Conservation (phyloP, 92 coral and sea anemone genomes). For the Phymanthus crucifer region DNA sequence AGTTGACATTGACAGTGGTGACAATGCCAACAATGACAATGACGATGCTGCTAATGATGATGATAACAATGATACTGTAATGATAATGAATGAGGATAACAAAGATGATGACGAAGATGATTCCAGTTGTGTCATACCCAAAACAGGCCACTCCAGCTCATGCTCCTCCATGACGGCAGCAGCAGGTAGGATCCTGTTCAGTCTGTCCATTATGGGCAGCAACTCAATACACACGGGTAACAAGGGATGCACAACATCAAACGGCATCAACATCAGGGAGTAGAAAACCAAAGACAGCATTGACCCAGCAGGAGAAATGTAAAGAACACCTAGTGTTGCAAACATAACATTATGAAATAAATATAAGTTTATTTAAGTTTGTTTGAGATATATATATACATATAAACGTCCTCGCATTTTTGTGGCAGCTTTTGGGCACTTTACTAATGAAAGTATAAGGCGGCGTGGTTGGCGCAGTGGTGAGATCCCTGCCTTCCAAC, state of each 20-base stretch:
- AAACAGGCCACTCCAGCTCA: conserved; percentile 88
- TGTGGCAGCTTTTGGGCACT: no score
- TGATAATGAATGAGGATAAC: not conserved
- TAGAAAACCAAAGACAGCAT: conserved; percentile 69
- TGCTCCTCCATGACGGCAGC: conserved; percentile 80
- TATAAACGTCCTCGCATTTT: not conserved
- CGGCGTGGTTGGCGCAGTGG: no score
- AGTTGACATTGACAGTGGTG: not conserved
- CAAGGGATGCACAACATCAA: conserved; percentile 61
- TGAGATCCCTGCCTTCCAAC: no score
- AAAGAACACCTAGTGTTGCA: conserved; percentile 58
- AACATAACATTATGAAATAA: no score
- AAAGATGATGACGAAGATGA: not conserved
- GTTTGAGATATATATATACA: no score
- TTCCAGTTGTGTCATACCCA: conserved; percentile 40
- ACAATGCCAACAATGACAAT: not conserved
- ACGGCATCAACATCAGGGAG: conserved; percentile 75
- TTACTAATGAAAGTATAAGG: no score
- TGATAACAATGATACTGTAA: not conserved
- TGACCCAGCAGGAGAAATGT: conserved; percentile 78
- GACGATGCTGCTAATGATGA: not conserved
- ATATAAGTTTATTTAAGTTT: no score
- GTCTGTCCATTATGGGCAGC: conserved; percentile 63
- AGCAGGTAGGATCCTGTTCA: conserved; percentile 75
- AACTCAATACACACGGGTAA: conserved; percentile 63